phyloP scores from a whole-genome alignment of 1,140 invertebrate species.

The Metopolophium dirhodum region DNA sequence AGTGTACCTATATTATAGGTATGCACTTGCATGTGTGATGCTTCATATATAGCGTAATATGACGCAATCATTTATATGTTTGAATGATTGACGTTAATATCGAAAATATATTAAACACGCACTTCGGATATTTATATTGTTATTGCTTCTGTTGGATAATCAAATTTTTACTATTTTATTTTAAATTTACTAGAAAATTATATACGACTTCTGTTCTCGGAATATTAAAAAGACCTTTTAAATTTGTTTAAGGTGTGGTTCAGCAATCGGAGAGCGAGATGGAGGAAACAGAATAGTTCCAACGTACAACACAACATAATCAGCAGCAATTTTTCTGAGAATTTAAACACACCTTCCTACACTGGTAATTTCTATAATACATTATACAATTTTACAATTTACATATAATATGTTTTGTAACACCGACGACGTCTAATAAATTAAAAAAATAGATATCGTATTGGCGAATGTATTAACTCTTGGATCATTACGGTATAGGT shows the following conservation, averaged over 20 bases:
- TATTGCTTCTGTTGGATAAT: not conserved
- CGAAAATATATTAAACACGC: not conserved
- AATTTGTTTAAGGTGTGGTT: slow-evolving; percentile 78
- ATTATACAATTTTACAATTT: not conserved
- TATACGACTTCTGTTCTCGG: not conserved
- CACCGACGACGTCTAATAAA: not conserved
- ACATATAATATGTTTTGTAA: not conserved
- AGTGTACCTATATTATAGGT: too few relatives aligned
- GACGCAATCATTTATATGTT: not conserved
- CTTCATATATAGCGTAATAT: too few relatives aligned
- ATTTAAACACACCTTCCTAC: slow-evolving; percentile 40
- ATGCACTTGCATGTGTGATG: too few relatives aligned
- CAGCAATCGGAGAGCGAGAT: slow-evolving; percentile 83
- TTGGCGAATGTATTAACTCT: not conserved
- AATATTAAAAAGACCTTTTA: slow-evolving; percentile 63
- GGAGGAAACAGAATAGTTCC: slow-evolving; percentile 73
- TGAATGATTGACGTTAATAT: slow-evolving; percentile 2
- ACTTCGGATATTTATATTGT: not conserved
- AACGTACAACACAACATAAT: slow-evolving; percentile 52
- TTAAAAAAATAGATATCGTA: not conserved
- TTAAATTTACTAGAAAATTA: not conserved
- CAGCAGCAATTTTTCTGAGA: slow-evolving; percentile 48
- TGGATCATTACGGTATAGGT: not conserved
- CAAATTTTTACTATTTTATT: slow-evolving; percentile 1
- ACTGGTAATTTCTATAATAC: slow-evolving; percentile 33